These are phyloP conservation scores for Arge pagana DNA, from an alignment of 2,888 invertebrate genomes.

Conservation along the genomic window DNA sequence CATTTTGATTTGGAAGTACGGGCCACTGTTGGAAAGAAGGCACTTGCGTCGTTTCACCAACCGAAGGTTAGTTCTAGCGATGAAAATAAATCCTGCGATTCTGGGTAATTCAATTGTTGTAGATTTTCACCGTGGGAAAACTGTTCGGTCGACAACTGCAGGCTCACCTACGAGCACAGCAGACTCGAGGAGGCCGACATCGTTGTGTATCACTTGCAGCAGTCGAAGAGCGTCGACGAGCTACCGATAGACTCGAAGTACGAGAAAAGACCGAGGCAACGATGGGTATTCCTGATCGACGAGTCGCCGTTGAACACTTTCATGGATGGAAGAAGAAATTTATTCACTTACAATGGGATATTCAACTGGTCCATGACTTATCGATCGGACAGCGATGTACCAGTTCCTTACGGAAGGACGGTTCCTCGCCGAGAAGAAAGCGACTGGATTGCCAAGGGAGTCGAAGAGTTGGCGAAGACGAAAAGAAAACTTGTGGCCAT, in stretches of 20 bases:
- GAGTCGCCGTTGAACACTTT: conserved; percentile 70
- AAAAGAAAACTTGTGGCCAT: conserved; percentile 61
- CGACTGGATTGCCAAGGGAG: neutral
- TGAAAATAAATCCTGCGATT: neutral
- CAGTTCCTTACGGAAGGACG: conserved; percentile 70
- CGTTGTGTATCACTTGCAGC: conserved; percentile 66
- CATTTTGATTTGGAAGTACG: conserved; percentile 68
- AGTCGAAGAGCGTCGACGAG: conserved; percentile 57
- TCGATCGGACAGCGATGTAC: conserved; percentile 68
- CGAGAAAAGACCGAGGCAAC: conserved; percentile 55
- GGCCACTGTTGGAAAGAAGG: conserved; percentile 62
- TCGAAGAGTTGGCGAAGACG: conserved; percentile 32
- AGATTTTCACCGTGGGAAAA: conserved; percentile 63
- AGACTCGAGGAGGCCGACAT: conserved; percentile 65
- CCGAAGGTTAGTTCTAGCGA: conserved; percentile 45
- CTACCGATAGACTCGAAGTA: conserved; percentile 61
- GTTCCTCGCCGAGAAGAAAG: conserved; percentile 41
- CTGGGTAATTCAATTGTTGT: conserved; percentile 34
- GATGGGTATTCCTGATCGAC: conserved; percentile 74
- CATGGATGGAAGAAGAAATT: conserved; percentile 50
- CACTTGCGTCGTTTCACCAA: conserved; percentile 62
- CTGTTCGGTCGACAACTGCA: conserved; percentile 69
- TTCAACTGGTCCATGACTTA: conserved; percentile 78
- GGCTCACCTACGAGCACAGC: conserved; percentile 62
- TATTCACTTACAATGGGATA: conserved; percentile 62